Percentiles rank a stretch among this genome's conserved stretches.
Evolutionary conservation across 2,113 vertebrate species (phyloP).

Genomic region (Nansenia antarctica): DNA sequence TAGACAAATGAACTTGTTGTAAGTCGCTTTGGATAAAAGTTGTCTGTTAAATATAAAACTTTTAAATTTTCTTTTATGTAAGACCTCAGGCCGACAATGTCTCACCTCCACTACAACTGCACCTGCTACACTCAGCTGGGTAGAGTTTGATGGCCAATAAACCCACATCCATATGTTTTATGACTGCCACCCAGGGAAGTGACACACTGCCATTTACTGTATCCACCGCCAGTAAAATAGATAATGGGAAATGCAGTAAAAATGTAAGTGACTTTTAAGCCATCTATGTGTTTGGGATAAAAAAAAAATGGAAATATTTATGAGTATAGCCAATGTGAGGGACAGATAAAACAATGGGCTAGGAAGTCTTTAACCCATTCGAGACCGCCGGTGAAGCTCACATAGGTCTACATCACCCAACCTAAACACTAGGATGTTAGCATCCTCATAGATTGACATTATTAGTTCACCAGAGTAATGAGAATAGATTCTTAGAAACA

Average conservation of each 20-base stretch:
- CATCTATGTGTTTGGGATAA: neutral
- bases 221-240: neutral
- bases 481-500: neutral
- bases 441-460: no score
- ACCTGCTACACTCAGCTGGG: neutral
- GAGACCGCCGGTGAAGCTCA: neutral
- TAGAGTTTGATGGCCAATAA: no score
- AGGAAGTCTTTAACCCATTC: neutral
- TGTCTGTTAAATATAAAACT: no score
- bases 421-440: no score
- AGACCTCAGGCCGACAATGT: no score
- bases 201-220: neutral
- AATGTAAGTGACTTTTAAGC: neutral
- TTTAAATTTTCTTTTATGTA: no score
- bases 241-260: no score
- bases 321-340: neutral
- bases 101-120: neutral
- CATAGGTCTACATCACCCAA: neutral
- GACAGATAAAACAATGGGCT: neutral
- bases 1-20: no score
- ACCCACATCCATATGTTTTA: neutral
- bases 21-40: no score
- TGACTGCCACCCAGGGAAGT: neutral
- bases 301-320: no score
- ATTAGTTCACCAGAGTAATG: no score